Percentiles rank a stretch among this genome's conserved stretches.
phyloP scores from a whole-genome alignment of 2,888 invertebrate genomes.

The Lepetodrilus schrolli region DNA sequence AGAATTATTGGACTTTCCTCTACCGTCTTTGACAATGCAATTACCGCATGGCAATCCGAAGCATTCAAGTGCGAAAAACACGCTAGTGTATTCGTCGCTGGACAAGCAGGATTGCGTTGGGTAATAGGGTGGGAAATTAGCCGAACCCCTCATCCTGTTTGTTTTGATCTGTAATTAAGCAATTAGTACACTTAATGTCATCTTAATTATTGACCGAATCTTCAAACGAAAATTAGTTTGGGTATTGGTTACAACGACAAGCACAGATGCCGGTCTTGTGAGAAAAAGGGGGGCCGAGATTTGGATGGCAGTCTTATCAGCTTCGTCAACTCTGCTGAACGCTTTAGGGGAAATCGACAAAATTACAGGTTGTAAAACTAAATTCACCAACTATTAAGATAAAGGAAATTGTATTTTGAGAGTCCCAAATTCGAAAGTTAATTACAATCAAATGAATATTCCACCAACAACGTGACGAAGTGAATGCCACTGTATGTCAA shows the following conservation, averaged over 20 bases:
- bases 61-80: constrained; percentile 5
- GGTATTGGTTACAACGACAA: constrained; percentile 14
- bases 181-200: constrained; percentile 30
- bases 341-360: background rate
- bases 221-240: constrained; percentile 27
- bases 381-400: background rate
- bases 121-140: constrained; percentile 28
- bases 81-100: background rate
- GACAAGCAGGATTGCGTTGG: background rate
- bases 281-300: background rate
- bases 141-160: constrained; percentile 20
- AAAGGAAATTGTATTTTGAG: too few relatives aligned
- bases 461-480: too few relatives aligned
- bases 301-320: background rate
- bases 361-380: background rate
- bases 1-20: constrained; percentile 3
- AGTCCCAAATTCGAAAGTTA: too few relatives aligned
- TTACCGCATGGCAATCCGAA: constrained; percentile 14
- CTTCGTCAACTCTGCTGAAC: background rate
- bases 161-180: constrained; percentile 33
- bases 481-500: too few relatives aligned
- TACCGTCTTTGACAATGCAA: constrained; percentile 21
- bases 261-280: background rate
- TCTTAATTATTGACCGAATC: constrained; percentile 21
- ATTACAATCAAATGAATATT: too few relatives aligned